phyloP scores from a whole-genome alignment of 2,797 vertebrate genomes.

The Protosalanx chinensis region DNA sequence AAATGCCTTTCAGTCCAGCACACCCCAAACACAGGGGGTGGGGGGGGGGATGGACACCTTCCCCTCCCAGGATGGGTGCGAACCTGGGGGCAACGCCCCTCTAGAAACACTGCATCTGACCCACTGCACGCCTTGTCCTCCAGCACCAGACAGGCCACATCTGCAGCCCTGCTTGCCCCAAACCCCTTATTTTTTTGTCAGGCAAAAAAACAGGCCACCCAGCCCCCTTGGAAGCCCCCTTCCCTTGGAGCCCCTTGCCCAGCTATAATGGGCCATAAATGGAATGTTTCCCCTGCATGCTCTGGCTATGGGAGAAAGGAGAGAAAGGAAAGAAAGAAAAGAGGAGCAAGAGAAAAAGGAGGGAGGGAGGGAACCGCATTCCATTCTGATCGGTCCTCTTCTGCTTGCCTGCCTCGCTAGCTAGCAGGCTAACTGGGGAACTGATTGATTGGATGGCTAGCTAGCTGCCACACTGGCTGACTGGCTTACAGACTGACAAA shows the following conservation, averaged over 20 bases:
- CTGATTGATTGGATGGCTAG: not conserved
- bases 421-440: not conserved
- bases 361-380: conserved; percentile 44
- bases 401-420: conserved; percentile 16
- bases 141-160: conserved; percentile 43
- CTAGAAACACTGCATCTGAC: not conserved
- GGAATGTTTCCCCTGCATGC: conserved; percentile 63
- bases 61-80: not conserved
- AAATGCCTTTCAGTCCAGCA: conserved; percentile 35
- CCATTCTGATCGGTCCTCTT: conserved; percentile 49
- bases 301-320: conserved; percentile 44
- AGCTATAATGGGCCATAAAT: conserved; percentile 65
- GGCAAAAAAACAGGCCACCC: conserved; percentile 50
- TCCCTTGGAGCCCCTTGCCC: conserved; percentile 44
- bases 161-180: conserved; percentile 43
- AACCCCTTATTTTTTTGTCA: conserved; percentile 17
- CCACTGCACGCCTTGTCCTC: not conserved
- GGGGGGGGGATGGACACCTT: too few relatives aligned
- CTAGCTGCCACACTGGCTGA: not conserved
- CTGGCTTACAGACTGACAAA: not conserved
- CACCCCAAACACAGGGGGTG: not conserved
- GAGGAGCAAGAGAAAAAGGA: not conserved
- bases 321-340: conserved; percentile 25
- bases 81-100: not conserved
- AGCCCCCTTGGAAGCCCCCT: conserved; percentile 17